Evolutionary conservation across 2,888 invertebrate species (phyloP), one percentile per base, ranked within the genome.

Genomic region (Drosophila formosana): DNA sequence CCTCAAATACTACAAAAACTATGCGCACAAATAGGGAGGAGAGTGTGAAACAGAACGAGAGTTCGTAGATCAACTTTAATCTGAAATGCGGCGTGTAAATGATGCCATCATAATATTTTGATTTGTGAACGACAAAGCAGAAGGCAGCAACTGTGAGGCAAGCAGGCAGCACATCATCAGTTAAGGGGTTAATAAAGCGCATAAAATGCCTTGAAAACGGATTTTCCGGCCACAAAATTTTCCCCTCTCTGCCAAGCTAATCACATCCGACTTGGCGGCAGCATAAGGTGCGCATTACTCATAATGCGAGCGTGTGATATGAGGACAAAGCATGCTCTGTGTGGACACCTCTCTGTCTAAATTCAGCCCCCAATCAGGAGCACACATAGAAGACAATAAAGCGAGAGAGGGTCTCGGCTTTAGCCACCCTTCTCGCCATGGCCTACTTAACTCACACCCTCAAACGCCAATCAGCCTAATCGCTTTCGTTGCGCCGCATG

Each of bases 41-140:
- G 53, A 32, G 56, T 13, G 53, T 13, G 6, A 45, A 37, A 2
- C 1, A n/a, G n/a, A 37, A n/a, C 37, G 30, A 9, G 37, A 60
- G 74, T 49, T 63, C 73, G 62, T 28, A 69, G 90, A 73, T 87
- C 78, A 82, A 82, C 69, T 75, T 65, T 78, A 88, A 89, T 80
- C 90, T 78, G 72, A 78, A 88, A 85, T 77, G 89, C 78, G 78
- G 90, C 90, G 91, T 90, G 90, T 90, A 90, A 89, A 90, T 89
- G 69, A 89, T 78, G 89, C 89, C 90, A 89, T 90, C 90, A 90
- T 63, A 89, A 91, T 89, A 89, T 89, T 90, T 80, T 89, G 89
- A 90, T 88, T 83, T 82, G 75, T 72, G 69, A 66, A 76, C 61
- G 50, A 62, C 63, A 53, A 63, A 67, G 37, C 34, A 61, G 43